Percentiles rank a stretch among this genome's conserved stretches.
Conservation (phyloP, 2,797 vertebrate genomes). For the Clarias laeviceps region DNA sequence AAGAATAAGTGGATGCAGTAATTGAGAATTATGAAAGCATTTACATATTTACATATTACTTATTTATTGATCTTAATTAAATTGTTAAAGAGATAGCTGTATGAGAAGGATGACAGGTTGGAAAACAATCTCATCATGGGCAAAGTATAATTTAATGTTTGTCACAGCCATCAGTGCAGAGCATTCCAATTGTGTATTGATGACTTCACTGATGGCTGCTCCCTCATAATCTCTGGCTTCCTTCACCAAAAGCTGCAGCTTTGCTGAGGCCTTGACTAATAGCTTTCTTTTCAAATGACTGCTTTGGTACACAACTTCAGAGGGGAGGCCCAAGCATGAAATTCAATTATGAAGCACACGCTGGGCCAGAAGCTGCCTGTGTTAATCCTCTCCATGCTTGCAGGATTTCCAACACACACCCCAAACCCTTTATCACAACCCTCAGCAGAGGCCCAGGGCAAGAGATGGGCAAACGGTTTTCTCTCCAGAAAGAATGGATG, state of each 20-base stretch:
- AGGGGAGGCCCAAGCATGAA: conserved; percentile 88
- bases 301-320: conserved; percentile 94
- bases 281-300: conserved; percentile 88
- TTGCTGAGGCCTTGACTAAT: conserved; percentile 76
- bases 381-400: conserved; percentile 64
- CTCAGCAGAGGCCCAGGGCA: conserved; percentile 14
- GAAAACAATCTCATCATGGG: not conserved
- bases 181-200: conserved; percentile 69
- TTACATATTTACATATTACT: not conserved
- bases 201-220: conserved; percentile 60
- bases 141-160: conserved; percentile 30
- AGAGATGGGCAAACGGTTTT: conserved; percentile 28
- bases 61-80: not conserved
- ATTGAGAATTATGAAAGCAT: not conserved
- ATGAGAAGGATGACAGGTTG: not conserved
- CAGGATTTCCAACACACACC: conserved; percentile 65
- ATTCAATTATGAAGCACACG: conserved; percentile 89
- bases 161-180: conserved; percentile 53
- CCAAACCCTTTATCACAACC: conserved; percentile 41
- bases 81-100: not conserved
- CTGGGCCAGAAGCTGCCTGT: conserved; percentile 75
- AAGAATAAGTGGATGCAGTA: not conserved
- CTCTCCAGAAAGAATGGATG: not conserved
- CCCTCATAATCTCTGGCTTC: conserved; percentile 76
- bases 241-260: conserved; percentile 67